Conservation (phyloP, 2,113 vertebrate species). For the Laticauda colubrina region DNA sequence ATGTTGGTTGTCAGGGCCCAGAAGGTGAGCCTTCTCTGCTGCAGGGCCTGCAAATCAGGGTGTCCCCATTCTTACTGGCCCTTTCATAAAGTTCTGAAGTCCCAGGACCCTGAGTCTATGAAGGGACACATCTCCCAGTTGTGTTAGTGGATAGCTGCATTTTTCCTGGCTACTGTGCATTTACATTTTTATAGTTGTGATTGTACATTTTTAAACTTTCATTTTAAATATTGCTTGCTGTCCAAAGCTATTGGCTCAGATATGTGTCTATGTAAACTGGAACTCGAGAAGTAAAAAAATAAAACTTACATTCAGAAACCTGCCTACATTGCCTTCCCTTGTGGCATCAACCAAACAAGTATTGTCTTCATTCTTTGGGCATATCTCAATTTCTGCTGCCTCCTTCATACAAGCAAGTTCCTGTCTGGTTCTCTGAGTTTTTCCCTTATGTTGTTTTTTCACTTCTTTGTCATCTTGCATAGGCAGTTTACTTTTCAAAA, state of each 20-base stretch:
- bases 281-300: neutral
- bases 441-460: slow-evolving; percentile 20
- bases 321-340: slow-evolving; percentile 90
- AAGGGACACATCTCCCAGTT: neutral
- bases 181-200: neutral
- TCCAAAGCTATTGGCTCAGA: neutral
- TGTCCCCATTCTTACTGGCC: neutral
- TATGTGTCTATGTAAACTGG: neutral
- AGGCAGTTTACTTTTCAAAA: slow-evolving; percentile 20
- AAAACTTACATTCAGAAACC: slow-evolving; percentile 88
- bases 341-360: slow-evolving; percentile 82
- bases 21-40: neutral
- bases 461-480: neutral
- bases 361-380: slow-evolving; percentile 44
- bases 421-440: slow-evolving; percentile 31
- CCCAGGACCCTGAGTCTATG: neutral
- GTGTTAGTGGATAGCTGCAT: neutral
- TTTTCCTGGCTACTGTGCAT: neutral
- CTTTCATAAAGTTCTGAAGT: neutral
- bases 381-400: neutral
- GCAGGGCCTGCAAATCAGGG: neutral
- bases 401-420: slow-evolving; percentile 28
- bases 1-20: neutral
- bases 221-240: neutral
- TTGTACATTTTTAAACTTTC: neutral